These are phyloP conservation scores for Galemys pyrenaicus DNA, from an alignment of 2,113 vertebrate genomes.

Conservation along the genomic window DNA sequence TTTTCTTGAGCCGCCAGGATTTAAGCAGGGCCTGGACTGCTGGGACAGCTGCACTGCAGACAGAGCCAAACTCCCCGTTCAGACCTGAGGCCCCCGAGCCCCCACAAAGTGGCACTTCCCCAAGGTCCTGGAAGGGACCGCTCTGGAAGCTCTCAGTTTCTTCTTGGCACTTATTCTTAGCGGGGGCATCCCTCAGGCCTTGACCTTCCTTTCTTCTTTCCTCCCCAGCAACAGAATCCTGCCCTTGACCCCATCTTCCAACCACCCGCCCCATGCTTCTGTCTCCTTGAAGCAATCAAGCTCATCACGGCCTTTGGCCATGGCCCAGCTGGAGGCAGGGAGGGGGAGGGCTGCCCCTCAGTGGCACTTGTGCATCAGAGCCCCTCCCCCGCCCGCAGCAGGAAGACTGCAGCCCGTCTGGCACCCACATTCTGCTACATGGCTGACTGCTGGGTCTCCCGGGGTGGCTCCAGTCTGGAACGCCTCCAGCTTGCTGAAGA, in stretches of 20 bases:
- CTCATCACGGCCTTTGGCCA: neutral
- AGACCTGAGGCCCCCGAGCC: neutral
- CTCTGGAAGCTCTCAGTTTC: neutral
- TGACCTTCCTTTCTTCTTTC: neutral
- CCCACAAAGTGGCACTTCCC: rapidly evolving
- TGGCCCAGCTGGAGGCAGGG: neutral
- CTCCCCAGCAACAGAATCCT: neutral
- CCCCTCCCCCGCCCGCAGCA: neutral
- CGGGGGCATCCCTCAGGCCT: neutral
- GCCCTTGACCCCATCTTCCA: neutral
- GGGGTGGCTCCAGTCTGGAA: neutral
- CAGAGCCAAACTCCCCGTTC: neutral
- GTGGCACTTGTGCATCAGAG: neutral
- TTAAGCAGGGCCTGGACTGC: neutral
- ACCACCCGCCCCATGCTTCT: neutral
- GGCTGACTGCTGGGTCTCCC: neutral
- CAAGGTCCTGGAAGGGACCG: neutral
- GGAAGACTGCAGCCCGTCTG: no score
- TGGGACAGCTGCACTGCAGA: no score
- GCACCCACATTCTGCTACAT: neutral
- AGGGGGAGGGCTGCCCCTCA: neutral
- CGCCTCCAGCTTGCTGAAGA: constrained; percentile 19
- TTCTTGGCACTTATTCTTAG: neutral
- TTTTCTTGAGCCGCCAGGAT: constrained; percentile 1
- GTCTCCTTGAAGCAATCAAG: neutral